Evolutionary conservation across 2,797 vertebrate genomes (phyloP).

Genomic region (Chromobotia macracanthus): DNA sequence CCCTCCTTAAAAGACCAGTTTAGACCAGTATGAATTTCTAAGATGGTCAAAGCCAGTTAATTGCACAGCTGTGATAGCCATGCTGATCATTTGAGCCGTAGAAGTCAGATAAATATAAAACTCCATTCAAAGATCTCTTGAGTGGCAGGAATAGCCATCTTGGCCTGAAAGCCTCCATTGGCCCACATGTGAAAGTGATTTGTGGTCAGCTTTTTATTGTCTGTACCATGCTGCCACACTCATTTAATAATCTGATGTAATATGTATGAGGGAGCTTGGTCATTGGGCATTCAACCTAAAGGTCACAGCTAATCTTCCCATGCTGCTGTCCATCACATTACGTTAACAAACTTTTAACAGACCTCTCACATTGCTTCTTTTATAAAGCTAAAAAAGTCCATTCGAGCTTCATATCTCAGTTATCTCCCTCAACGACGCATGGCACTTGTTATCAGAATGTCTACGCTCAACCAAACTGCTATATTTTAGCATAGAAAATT

Average conservation of each 20-base stretch:
- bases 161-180: conserved; percentile 15
- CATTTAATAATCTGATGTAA: conserved; percentile 46
- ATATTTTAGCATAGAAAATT: too few relatives aligned
- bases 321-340: background rate
- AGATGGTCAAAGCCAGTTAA: background rate
- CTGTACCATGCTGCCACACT: background rate
- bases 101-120: conserved; percentile 7
- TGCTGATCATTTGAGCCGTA: background rate
- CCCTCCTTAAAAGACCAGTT: too few relatives aligned
- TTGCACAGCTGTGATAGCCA: too few relatives aligned
- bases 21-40: too few relatives aligned
- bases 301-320: conserved; percentile 14
- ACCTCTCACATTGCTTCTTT: background rate
- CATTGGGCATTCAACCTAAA: conserved; percentile 19
- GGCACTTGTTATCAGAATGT: conserved; percentile 6
- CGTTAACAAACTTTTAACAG: background rate
- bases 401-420: background rate
- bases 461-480: background rate
- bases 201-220: conserved; percentile 33
- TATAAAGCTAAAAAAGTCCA: background rate
- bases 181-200: conserved; percentile 24
- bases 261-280: conserved; percentile 44
- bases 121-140: conserved; percentile 12
- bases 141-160: conserved; percentile 16
- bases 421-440: conserved; percentile 8